Evolutionary conservation across 2,797 vertebrate genomes (phyloP).

Genomic region (Mormyrops attenuatus): DNA sequence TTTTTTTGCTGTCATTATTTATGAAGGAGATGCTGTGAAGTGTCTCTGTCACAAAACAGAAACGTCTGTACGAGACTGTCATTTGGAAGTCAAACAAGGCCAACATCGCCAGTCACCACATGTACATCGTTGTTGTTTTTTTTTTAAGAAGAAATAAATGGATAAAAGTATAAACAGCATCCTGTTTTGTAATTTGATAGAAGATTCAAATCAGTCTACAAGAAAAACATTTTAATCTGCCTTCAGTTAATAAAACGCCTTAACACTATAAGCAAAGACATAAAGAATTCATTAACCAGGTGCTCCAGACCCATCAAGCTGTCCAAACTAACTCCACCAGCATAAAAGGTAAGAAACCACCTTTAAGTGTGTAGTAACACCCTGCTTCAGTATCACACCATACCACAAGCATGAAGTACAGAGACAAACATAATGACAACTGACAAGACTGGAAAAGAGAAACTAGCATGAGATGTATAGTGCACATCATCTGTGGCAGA

Average conservation of each 20-base stretch:
- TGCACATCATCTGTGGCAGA: background rate
- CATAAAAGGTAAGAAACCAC: background rate
- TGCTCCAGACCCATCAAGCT: background rate
- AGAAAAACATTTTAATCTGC: background rate
- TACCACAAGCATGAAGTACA: background rate
- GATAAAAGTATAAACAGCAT: slow-evolving; percentile 15
- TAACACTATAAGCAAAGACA: background rate
- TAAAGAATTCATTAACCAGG: background rate
- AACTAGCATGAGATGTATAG: background rate
- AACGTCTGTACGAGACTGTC: slow-evolving; percentile 42
- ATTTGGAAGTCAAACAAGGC: slow-evolving; percentile 32
- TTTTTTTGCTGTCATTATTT: slow-evolving; percentile 28
- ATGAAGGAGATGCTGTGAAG: slow-evolving; percentile 34
- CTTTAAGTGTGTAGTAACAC: background rate
- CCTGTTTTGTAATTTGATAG: background rate
- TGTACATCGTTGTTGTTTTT: slow-evolving; percentile 42
- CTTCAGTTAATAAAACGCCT: background rate
- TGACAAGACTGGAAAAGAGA: background rate
- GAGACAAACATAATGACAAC: background rate
- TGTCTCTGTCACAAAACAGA: slow-evolving; percentile 39
- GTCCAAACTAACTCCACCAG: background rate
- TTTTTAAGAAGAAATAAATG: slow-evolving; percentile 41
- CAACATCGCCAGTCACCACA: slow-evolving; percentile 36
- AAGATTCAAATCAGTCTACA: background rate
- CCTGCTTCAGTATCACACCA: background rate